Conservation (phyloP, 2,888 invertebrate genomes). For the Amphimallon solstitiale region DNA sequence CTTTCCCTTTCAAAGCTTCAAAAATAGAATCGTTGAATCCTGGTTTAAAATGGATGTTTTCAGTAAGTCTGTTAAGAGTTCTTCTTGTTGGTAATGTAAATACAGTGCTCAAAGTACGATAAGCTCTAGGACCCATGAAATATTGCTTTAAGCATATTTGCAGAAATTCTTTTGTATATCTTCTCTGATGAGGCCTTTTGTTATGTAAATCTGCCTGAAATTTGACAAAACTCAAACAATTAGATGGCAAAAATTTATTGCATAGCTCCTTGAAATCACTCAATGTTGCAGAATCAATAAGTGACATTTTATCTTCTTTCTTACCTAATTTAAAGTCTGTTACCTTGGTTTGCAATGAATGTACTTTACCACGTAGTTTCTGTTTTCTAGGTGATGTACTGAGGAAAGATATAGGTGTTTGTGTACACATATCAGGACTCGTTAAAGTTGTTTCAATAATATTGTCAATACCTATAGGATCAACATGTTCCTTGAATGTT, state of each 20-base stretch:
- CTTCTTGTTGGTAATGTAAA: too few species aligned
- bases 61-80: too few species aligned
- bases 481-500: too few species aligned
- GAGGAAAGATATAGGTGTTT: neutral
- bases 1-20: too few species aligned
- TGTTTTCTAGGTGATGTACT: neutral
- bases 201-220: slow-evolving; percentile 6
- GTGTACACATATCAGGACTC: neutral
- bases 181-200: neutral
- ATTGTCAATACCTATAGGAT: too few species aligned
- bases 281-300: slow-evolving; percentile 3
- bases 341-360: too few species aligned
- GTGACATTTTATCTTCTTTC: neutral
- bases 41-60: too few species aligned
- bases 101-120: too few species aligned
- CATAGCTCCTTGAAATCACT: neutral
- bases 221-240: neutral
- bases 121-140: too few species aligned
- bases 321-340: neutral
- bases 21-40: too few species aligned
- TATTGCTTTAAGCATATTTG: neutral
- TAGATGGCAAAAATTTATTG: neutral
- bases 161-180: slow-evolving; percentile 4
- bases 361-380: neutral
- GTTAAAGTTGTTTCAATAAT: neutral